Evolutionary conservation across 2,888 invertebrate species (phyloP), one percentile per base, ranked within the genome.

Genomic region (Epinotia bilunana): DNA sequence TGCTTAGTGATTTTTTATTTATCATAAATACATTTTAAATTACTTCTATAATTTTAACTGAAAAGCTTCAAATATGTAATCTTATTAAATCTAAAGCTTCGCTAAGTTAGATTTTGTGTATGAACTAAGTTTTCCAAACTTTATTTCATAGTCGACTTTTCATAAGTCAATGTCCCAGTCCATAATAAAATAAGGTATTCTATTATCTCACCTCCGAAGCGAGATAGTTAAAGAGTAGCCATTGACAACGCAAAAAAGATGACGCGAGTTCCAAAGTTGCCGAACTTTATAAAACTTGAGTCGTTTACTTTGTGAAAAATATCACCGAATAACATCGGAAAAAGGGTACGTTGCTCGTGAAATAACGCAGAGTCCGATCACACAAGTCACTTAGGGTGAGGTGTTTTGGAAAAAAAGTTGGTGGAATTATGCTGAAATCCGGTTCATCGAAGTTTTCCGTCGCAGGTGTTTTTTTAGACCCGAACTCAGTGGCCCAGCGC

Each of bases 391-490:
- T 75, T 70, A 73, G 73, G 68, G 67, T 49, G 57, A 63, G 67
- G 67, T 76, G 63, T 67, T 76, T 73, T 72, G 65, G 64, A 72
- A 76, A 80, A 28, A 82, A 79, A 78, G 75, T 80, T 83, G 67
- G 75, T 72, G 69, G 78, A 82, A 84, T 84, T 87, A 87, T 86
- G 84, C 78, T 83, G 83, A 85, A 84, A 85, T 84, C 80, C 80
- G 79, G 83, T 84, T 84, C 82, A 84, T 80, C 82, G 82, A 87
- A 87, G 83, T 88, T 87, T 82, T 77, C 78, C 78, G 82, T 77
- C 83, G 78, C 87, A 87, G 87, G 84, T 87, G 87, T 81, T 83
- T 80, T 74, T 65, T 75, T 67, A n/a, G 53, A 39, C 4, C n/a
- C 69, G 39, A 49, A 16, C 28, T 58, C 74, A 65, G 74, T 58